phyloP scores from a whole-genome alignment of 2,888 invertebrate genomes.

The Calliphora vomitoria region DNA sequence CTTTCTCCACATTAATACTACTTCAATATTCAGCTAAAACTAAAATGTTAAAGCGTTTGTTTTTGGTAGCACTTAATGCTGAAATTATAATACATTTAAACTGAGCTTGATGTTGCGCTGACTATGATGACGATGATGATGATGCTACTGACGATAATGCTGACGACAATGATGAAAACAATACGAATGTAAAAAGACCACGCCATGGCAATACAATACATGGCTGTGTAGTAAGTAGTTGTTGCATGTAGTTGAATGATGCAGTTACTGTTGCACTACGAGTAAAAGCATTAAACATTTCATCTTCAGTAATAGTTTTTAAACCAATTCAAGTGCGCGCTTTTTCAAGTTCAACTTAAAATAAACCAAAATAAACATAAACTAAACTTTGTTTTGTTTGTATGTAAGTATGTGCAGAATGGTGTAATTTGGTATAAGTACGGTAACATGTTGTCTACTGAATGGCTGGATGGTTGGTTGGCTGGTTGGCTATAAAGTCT shows the following conservation, averaged over 20 bases:
- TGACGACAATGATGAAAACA: constrained; percentile 69
- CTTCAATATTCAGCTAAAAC: constrained; percentile 25
- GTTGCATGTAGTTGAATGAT: neutral
- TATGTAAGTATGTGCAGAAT: constrained; percentile 36
- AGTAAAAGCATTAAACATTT: constrained; percentile 56
- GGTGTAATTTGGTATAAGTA: constrained; percentile 65
- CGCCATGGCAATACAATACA: constrained; percentile 35
- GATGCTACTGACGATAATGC: constrained; percentile 16
- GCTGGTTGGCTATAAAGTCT: constrained; percentile 68
- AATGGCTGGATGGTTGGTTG: constrained; percentile 33
- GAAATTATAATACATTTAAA: constrained; percentile 69
- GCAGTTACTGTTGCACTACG: constrained; percentile 7
- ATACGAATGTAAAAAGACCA: constrained; percentile 49
- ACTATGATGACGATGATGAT: constrained; percentile 47
- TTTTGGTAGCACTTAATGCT: constrained; percentile 63
- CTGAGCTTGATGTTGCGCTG: constrained; percentile 50
- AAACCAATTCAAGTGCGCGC: constrained; percentile 66
- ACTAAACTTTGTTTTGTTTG: constrained; percentile 40
- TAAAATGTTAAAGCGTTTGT: constrained; percentile 47
- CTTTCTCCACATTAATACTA: constrained; percentile 1
- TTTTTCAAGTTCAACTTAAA: constrained; percentile 62
- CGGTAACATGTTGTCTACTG: constrained; percentile 68
- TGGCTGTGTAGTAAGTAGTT: too few relatives aligned
- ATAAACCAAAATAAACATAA: constrained; percentile 52
- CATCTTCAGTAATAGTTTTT: constrained; percentile 55